A percentile compares a stretch with the other conserved stretches of the same genome.
These are phyloP conservation scores for Podiceps cristatus DNA, from an alignment of 2,113 vertebrate species.

Conservation along the genomic window DNA sequence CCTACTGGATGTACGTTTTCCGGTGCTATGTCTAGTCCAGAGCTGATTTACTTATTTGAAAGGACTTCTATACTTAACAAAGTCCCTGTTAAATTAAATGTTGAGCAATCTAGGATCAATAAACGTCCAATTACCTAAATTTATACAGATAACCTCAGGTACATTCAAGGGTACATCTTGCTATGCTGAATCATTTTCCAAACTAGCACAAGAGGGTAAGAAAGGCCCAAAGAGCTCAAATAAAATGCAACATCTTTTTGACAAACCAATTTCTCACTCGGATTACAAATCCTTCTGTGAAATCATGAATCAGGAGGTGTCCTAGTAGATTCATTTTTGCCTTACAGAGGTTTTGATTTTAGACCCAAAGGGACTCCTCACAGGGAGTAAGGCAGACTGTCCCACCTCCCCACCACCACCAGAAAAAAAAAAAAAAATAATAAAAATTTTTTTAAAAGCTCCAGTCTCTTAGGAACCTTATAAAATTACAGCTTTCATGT, in stretches of 20 bases:
- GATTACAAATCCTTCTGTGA: not conserved
- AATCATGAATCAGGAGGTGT: not conserved
- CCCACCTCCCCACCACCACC: too few species aligned
- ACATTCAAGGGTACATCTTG: not conserved
- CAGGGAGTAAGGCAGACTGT: not conserved
- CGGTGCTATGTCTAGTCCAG: not conserved
- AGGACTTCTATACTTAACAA: not conserved
- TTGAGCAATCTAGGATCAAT: not conserved
- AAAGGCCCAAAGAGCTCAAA: not conserved
- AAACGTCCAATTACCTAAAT: not conserved
- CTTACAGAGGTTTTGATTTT: not conserved
- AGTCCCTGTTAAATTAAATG: not conserved
- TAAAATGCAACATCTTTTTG: not conserved
- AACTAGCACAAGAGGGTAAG: not conserved
- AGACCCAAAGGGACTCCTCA: not conserved
- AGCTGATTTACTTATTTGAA: not conserved
- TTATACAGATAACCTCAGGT: not conserved
- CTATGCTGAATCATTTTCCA: not conserved
- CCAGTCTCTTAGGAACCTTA: not conserved
- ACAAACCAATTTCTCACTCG: not conserved
- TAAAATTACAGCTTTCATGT: not conserved
- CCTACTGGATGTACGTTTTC: not conserved
- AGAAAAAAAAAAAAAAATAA: not conserved
- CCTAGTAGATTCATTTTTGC: not conserved
- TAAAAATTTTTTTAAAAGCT: too few species aligned